Conservation (phyloP, 2,113 vertebrate species). For the Scartelaos histophorus region DNA sequence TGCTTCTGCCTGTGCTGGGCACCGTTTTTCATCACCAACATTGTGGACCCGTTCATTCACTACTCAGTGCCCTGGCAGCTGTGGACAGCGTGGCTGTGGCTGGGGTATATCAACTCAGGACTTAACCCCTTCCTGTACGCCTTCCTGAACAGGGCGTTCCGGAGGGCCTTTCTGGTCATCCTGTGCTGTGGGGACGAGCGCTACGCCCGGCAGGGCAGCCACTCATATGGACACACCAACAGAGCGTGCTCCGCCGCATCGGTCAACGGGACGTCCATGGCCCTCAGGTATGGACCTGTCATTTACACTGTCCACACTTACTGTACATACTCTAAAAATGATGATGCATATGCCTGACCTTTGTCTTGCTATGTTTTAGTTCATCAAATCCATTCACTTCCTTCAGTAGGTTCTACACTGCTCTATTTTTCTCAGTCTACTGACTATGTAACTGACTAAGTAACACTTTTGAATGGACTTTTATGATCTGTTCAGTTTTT, state of each 20-base stretch:
- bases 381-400: background rate
- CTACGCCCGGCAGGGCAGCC: slow-evolving; percentile 69
- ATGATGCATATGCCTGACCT: background rate
- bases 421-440: background rate
- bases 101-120: slow-evolving; percentile 82
- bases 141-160: slow-evolving; percentile 81
- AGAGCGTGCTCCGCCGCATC: slow-evolving; percentile 67
- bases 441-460: too few relatives aligned
- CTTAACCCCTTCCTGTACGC: slow-evolving; percentile 83
- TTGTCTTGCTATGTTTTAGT: background rate
- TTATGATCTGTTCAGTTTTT: background rate
- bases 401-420: background rate
- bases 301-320: background rate
- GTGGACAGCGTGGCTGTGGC: slow-evolving; percentile 83
- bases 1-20: slow-evolving; percentile 83
- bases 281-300: slow-evolving; percentile 71
- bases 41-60: slow-evolving; percentile 81
- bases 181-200: slow-evolving; percentile 78
- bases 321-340: background rate
- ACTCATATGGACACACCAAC: slow-evolving; percentile 55
- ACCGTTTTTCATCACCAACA: slow-evolving; percentile 80
- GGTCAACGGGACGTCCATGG: slow-evolving; percentile 78
- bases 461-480: background rate
- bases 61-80: slow-evolving; percentile 81
- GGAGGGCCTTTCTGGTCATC: slow-evolving; percentile 79